Evolutionary conservation across 2,113 vertebrate genomes (phyloP).

Genomic region (Aspiorhynchus laticeps): DNA sequence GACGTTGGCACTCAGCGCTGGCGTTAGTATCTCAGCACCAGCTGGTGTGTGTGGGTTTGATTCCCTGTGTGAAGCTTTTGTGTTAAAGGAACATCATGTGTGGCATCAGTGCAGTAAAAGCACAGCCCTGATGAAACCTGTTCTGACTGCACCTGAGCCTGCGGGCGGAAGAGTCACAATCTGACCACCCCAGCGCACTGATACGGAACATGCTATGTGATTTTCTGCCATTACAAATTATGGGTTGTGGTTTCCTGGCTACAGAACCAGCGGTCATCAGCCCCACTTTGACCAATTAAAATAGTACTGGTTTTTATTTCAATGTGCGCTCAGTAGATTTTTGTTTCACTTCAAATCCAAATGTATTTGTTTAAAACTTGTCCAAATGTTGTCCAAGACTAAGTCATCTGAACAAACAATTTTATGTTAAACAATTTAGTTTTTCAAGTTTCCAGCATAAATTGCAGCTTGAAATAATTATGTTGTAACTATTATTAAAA

Average conservation of each 20-base stretch:
- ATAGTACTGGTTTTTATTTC: background rate
- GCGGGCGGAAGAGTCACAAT: background rate
- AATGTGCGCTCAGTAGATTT: background rate
- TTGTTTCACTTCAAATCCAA: background rate
- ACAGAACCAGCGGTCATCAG: background rate
- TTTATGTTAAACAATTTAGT: background rate
- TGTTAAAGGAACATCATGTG: conserved; percentile 49
- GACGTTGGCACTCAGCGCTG: conserved; percentile 26
- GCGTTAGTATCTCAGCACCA: conserved; percentile 40
- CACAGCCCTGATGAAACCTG: conserved; percentile 42
- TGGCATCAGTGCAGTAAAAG: conserved; percentile 47
- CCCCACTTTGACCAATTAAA: background rate
- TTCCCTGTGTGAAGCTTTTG: conserved; percentile 47
- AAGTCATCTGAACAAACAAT: background rate
- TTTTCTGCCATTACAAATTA: conserved; percentile 21
- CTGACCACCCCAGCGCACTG: background rate
- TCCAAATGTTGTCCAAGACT: background rate
- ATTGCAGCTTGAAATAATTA: background rate
- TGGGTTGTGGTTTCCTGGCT: background rate
- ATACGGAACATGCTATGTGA: background rate
- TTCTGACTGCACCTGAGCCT: conserved; percentile 43
- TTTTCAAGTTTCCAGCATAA: background rate
- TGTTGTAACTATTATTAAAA: background rate
- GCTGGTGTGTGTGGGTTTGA: conserved; percentile 60
- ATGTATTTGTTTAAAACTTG: background rate